phyloP scores from a whole-genome alignment of 92 coral and sea anemone genomes.

The Galaxea fascicularis region DNA sequence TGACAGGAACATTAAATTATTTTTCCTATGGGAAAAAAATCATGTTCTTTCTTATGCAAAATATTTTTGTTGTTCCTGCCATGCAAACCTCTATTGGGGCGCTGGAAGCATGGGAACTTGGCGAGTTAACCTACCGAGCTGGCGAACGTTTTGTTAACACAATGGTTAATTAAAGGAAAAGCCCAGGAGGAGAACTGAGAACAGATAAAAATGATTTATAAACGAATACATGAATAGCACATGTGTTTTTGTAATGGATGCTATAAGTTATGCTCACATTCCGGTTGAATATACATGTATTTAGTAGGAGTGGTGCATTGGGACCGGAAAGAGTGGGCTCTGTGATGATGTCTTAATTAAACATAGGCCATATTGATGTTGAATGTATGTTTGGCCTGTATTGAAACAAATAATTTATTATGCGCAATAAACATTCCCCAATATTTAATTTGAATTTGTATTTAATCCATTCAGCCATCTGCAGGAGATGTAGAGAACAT shows the following conservation, averaged over 20 bases:
- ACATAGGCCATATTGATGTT: conserved; percentile 3
- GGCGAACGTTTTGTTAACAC: background rate
- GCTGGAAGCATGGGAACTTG: background rate
- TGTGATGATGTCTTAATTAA: conserved; percentile 4
- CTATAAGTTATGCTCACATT: background rate
- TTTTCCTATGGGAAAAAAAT: conserved; percentile 14
- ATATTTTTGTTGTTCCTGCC: conserved; percentile 18
- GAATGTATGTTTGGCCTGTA: background rate
- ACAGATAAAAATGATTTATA: background rate
- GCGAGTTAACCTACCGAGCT: conserved; percentile 1
- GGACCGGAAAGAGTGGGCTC: conserved; percentile 2
- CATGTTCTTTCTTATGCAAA: conserved; percentile 16
- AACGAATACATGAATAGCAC: conserved; percentile 3
- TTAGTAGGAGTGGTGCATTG: conserved; percentile 4
- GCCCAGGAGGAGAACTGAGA: conserved; percentile 6
- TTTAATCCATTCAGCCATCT: conserved; percentile 20
- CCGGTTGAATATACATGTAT: conserved; percentile 5
- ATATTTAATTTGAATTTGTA: conserved; percentile 15
- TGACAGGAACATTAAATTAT: conserved; percentile 18
- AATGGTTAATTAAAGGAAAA: background rate
- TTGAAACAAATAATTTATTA: conserved; percentile 6
- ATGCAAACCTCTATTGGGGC: conserved; percentile 27
- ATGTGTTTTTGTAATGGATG: conserved; percentile 2
- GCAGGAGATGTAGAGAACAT: conserved; percentile 28
- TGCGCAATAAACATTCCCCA: conserved; percentile 18